These are phyloP conservation scores for Neopelma chrysocephalum DNA, from an alignment of 2,797 vertebrate genomes.

Conservation along the genomic window DNA sequence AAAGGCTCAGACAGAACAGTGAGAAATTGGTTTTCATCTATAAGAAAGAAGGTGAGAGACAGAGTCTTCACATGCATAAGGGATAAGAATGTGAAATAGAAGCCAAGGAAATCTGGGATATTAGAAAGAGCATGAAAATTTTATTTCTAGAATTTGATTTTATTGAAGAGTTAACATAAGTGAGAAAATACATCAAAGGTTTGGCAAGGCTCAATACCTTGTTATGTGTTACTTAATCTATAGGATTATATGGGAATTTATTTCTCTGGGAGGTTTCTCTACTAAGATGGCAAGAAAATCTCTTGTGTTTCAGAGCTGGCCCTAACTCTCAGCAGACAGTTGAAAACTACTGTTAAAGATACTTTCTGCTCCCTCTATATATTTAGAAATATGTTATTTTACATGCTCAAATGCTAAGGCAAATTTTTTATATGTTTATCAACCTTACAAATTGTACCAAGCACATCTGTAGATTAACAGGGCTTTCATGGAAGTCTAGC, in stretches of 20 bases:
- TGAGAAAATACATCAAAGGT: neutral
- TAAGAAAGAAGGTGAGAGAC: neutral
- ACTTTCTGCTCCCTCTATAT: neutral
- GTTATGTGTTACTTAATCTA: neutral
- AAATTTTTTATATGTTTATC: neutral
- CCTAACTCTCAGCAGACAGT: neutral
- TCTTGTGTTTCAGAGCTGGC: neutral
- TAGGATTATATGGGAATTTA: neutral
- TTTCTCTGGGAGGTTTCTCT: neutral
- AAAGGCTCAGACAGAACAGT: neutral
- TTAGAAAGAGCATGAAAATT: neutral
- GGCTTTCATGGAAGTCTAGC: neutral
- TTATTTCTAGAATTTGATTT: neutral
- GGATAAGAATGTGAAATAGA: neutral
- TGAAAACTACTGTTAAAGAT: neutral
- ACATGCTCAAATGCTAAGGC: neutral
- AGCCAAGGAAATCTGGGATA: neutral
- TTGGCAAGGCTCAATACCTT: neutral
- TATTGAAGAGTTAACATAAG: neutral
- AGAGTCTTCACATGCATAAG: neutral
- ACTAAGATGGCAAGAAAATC: neutral
- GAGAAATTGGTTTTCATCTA: neutral
- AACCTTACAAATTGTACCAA: neutral
- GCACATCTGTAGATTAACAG: neutral
- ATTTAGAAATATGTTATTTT: neutral